Conservation (phyloP, 2,888 invertebrate genomes). For the Amphipyra berbera region DNA sequence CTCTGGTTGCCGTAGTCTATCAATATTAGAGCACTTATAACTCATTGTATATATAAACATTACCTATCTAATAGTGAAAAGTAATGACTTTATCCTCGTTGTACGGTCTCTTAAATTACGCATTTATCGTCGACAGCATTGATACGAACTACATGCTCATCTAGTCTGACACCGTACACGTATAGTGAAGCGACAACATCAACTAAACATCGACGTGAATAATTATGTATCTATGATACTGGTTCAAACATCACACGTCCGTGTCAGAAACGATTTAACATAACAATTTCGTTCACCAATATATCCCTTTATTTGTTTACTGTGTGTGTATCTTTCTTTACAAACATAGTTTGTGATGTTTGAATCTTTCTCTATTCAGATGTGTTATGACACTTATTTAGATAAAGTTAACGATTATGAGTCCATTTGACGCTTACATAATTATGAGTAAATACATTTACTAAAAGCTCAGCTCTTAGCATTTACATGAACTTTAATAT, state of each 20-base stretch:
- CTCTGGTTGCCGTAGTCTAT: conserved; percentile 46
- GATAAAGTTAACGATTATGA: conserved; percentile 59
- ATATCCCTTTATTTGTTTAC: background rate
- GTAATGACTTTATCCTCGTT: conserved; percentile 60
- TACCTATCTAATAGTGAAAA: conserved; percentile 48
- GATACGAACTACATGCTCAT: conserved; percentile 77
- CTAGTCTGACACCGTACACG: conserved; percentile 78
- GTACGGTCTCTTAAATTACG: conserved; percentile 70
- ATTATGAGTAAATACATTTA: conserved; percentile 65
- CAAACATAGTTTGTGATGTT: conserved; percentile 25
- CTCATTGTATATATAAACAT: conserved; percentile 25
- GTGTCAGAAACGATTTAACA: background rate
- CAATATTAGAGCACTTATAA: conserved; percentile 25
- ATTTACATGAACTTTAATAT: conserved; percentile 61
- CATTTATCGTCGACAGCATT: conserved; percentile 64
- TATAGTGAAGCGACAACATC: conserved; percentile 83
- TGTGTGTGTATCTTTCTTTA: background rate
- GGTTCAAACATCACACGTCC: conserved; percentile 36
- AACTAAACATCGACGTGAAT: conserved; percentile 84
- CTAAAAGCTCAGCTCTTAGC: conserved; percentile 75
- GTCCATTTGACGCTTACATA: conserved; percentile 51
- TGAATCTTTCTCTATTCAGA: conserved; percentile 54
- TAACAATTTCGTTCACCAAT: background rate
- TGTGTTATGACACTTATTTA: conserved; percentile 71
- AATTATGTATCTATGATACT: conserved; percentile 43